Evolutionary conservation across 2,888 invertebrate species (phyloP).

Genomic region (Micropterix aruncella): DNA sequence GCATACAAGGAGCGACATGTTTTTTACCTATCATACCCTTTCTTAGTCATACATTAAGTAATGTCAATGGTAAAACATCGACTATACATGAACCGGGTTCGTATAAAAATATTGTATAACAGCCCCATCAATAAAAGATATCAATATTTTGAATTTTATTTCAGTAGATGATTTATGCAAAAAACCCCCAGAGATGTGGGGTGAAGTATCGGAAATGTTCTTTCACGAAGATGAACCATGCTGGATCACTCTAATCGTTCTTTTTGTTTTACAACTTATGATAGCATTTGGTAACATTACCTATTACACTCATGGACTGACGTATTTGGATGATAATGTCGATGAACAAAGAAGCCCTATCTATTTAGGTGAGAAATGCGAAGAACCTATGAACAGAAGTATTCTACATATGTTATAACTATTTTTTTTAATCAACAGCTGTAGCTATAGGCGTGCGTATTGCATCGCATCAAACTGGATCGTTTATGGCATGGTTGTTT

Average conservation of each 20-base stretch:
- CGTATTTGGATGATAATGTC: conserved; percentile 47
- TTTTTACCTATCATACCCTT: conserved; percentile 39
- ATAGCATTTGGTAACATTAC: conserved; percentile 31
- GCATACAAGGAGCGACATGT: conserved; percentile 36
- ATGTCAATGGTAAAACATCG: conserved; percentile 14
- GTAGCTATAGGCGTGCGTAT: conserved; percentile 19
- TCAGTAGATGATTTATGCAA: conserved; percentile 13
- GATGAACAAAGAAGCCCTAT: conserved; percentile 30
- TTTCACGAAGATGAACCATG: conserved; percentile 5
- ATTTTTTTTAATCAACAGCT: conserved; percentile 8
- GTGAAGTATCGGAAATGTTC: conserved; percentile 10
- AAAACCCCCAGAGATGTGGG: conserved; percentile 4
- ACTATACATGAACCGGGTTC: background rate
- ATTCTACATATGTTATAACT: background rate
- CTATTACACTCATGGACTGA: conserved; percentile 39
- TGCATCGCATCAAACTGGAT: conserved; percentile 23
- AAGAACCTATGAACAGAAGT: too few relatives aligned
- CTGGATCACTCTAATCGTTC: conserved; percentile 21
- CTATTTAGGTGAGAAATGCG: conserved; percentile 26
- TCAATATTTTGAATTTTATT: too few relatives aligned
- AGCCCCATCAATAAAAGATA: too few relatives aligned
- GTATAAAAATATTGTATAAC: too few relatives aligned
- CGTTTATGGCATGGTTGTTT: conserved; percentile 20
- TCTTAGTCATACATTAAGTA: conserved; percentile 18
- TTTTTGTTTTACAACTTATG: conserved; percentile 32